Evolutionary conservation across 2,797 vertebrate genomes (phyloP).

Genomic region (Gobio occitaniae): DNA sequence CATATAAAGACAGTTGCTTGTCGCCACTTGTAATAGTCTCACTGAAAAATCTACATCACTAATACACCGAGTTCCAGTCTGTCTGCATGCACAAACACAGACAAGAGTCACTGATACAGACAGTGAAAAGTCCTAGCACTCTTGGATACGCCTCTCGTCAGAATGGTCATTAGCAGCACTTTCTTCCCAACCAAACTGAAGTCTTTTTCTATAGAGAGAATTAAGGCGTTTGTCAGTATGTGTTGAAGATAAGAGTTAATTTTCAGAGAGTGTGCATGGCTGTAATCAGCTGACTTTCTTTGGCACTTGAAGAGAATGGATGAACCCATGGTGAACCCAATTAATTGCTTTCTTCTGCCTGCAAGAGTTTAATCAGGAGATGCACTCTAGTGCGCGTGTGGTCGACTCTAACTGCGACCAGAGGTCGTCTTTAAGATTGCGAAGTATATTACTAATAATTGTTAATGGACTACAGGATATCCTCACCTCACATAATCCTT

Average conservation of each 20-base stretch:
- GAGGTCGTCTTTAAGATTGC: neutral
- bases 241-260: slow-evolving; percentile 15
- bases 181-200: slow-evolving; percentile 5
- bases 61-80: neutral
- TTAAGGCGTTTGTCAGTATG: neutral
- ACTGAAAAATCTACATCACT: neutral
- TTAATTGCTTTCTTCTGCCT: slow-evolving; percentile 34
- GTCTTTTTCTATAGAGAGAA: neutral
- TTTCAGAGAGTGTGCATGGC: slow-evolving; percentile 17
- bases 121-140: neutral
- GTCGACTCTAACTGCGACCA: neutral
- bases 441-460: neutral
- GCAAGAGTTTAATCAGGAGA: slow-evolving; percentile 28
- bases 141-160: neutral
- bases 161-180: neutral
- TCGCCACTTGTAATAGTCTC: neutral
- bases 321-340: slow-evolving; percentile 48
- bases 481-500: neutral
- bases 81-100: neutral
- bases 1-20: neutral
- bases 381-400: neutral
- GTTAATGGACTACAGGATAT: slow-evolving; percentile 2
- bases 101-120: neutral
- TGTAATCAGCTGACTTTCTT: slow-evolving; percentile 41
- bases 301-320: slow-evolving; percentile 41